These are phyloP conservation scores for Drosophila ironensis DNA, from an alignment of 1,140 invertebrate species.

Conservation along the genomic window DNA sequence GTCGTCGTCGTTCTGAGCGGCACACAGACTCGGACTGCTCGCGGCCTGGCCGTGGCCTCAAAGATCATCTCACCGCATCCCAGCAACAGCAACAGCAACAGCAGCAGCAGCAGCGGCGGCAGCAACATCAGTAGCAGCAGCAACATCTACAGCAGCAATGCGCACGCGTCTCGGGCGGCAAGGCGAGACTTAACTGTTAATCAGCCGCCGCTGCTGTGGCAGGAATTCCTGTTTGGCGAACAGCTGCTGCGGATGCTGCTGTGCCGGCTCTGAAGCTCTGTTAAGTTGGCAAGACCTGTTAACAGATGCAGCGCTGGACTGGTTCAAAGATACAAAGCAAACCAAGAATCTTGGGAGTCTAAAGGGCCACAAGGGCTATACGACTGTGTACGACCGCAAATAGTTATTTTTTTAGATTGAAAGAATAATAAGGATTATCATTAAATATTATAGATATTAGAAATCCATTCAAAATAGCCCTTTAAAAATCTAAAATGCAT, in stretches of 20 bases:
- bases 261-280: slow-evolving; percentile 3
- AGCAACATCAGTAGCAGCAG: slow-evolving; percentile 7
- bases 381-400: too few species aligned
- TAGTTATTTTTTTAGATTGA: too few species aligned
- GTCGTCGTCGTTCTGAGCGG: slow-evolving; percentile 68
- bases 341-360: too few species aligned
- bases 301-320: too few species aligned
- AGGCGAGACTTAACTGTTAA: slow-evolving; percentile 50
- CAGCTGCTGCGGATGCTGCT: slow-evolving; percentile 44
- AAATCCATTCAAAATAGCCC: too few species aligned
- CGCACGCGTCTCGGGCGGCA: slow-evolving; percentile 56
- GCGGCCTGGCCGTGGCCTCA: slow-evolving; percentile 66
- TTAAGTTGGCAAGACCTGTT: slow-evolving; percentile 22
- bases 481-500: too few species aligned
- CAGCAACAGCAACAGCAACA: slow-evolving; percentile 29
- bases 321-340: too few species aligned
- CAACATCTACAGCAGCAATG: slow-evolving; percentile 46
- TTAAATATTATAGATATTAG: too few species aligned
- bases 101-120: slow-evolving; percentile 27
- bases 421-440: too few species aligned
- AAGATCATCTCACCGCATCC: slow-evolving; percentile 53
- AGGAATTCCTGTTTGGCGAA: slow-evolving; percentile 46
- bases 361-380: too few species aligned
- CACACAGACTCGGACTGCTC: slow-evolving; percentile 59
- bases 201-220: slow-evolving; percentile 10